These are phyloP conservation scores for Meriones unguiculatus DNA, from an alignment of 2,113 vertebrate species.

Conservation along the genomic window DNA sequence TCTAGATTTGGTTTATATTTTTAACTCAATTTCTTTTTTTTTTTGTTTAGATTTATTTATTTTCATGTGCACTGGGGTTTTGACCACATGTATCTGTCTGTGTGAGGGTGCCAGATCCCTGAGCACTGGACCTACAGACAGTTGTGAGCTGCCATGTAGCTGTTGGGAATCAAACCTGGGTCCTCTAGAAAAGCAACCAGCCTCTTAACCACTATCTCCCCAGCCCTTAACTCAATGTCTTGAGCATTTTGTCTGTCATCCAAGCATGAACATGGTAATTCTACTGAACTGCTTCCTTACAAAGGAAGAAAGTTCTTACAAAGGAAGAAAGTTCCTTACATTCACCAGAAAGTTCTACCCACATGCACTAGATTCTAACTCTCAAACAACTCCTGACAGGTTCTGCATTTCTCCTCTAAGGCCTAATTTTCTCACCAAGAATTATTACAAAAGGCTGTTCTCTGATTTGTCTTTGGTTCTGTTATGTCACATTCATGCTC, in stretches of 20 bases:
- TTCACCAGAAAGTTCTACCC: not conserved
- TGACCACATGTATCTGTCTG: too few relatives aligned
- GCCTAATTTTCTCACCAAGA: not conserved
- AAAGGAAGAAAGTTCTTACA: too few relatives aligned
- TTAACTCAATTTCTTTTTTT: not conserved
- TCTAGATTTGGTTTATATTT: not conserved
- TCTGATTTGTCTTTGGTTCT: not conserved
- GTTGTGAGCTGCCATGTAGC: too few relatives aligned
- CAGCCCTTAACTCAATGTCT: not conserved
- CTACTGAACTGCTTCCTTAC: not conserved
- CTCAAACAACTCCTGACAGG: not conserved
- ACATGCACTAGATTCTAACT: not conserved
- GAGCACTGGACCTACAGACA: too few relatives aligned
- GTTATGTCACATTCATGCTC: not conserved
- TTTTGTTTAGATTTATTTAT: too few relatives aligned
- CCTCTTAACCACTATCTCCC: too few relatives aligned
- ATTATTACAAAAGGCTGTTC: not conserved
- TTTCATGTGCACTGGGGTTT: too few relatives aligned
- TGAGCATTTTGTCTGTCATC: not conserved
- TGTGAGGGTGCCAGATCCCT: too few relatives aligned
- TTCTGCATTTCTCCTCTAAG: not conserved
- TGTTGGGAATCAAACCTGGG: too few relatives aligned
- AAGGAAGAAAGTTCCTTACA: too few relatives aligned
- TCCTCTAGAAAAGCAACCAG: too few relatives aligned
- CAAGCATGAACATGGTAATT: not conserved